Conservation (phyloP, 2,888 invertebrate species). For the Cantharis lateralis region DNA sequence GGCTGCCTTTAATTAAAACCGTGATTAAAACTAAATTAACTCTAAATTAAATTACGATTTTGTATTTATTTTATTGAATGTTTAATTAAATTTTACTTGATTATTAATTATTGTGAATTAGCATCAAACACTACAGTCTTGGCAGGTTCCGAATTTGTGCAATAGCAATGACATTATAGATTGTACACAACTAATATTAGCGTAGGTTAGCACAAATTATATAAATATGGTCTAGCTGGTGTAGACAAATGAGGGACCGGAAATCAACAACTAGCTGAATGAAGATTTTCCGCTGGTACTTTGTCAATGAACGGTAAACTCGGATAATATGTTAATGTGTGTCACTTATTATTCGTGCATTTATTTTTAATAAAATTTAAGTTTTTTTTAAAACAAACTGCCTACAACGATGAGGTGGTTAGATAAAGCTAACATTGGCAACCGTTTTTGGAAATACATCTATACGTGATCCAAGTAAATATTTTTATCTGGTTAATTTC, state of each 20-base stretch:
- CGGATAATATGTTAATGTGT: conserved; percentile 19
- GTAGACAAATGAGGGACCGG: conserved; percentile 25
- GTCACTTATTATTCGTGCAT: not conserved
- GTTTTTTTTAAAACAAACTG: too few species aligned
- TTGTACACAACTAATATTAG: conserved; percentile 6
- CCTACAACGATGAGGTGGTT: too few species aligned
- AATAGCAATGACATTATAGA: conserved; percentile 1
- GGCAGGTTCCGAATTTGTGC: not conserved
- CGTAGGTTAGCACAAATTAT: conserved; percentile 18
- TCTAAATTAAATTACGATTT: too few species aligned
- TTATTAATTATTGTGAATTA: too few species aligned
- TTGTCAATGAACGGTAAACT: conserved; percentile 28
- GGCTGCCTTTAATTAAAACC: too few species aligned
- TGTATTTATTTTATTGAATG: too few species aligned
- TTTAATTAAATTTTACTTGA: too few species aligned
- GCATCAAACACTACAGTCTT: not conserved
- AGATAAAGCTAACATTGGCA: too few species aligned
- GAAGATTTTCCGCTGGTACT: conserved; percentile 25
- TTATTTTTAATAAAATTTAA: too few species aligned
- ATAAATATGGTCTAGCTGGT: conserved; percentile 1
- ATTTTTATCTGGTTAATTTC: not conserved
- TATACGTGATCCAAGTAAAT: not conserved
- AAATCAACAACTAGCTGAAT: conserved; percentile 30
- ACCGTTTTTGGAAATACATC: too few species aligned
- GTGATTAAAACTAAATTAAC: too few species aligned